Evolutionary conservation across 2,888 invertebrate genomes (phyloP), one percentile per base, ranked within the genome.

Genomic region (Chesias legatella): DNA sequence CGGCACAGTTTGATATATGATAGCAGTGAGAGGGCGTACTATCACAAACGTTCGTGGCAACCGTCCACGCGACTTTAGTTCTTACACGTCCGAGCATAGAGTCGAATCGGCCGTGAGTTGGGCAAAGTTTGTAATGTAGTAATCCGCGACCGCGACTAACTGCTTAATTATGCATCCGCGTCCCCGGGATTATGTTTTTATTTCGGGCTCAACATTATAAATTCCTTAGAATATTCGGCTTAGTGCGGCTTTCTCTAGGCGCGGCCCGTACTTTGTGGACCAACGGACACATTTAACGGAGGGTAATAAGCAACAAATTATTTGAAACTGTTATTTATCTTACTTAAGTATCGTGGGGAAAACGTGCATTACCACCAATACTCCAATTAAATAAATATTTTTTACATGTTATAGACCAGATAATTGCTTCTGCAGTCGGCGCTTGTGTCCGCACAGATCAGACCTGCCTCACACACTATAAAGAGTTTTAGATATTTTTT

Each of bases 161-260:
- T 71, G 78, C 72, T 77, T 78, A 68, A 79, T 80, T 79, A 79
- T 79, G 73, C 79, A 66, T 55, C 66, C 63, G 63, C 64, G 62
- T 58, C 60, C 55, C 62, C 50, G 48, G 72, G 73, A 73, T 73
- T 72, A 71, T 71, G 73, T 77, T 79, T 79, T 79, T 78, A 77
- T 79, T 77, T 76, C 64, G 59, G 63, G 65, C 71, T 67, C 56
- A 48, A 58, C 60, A 67, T 72, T 73, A 76, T 79, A 75, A 74
- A 79, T 76, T 77, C 73, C 71, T 74, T 60, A 66, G 68, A 69
- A 69, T 66, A 67, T 70, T 72, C 69, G 56, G 65, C 64, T 71
- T 70, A 75, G 67, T 63, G 43, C 40, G 61, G 63, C 56, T 67
- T 71, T 65, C 61, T 64, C 61, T 60, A 55, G 60, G 51, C 53